These are phyloP conservation scores for Megaptera novaeangliae DNA, from an alignment of 2,113 vertebrate genomes.

Conservation along the genomic window DNA sequence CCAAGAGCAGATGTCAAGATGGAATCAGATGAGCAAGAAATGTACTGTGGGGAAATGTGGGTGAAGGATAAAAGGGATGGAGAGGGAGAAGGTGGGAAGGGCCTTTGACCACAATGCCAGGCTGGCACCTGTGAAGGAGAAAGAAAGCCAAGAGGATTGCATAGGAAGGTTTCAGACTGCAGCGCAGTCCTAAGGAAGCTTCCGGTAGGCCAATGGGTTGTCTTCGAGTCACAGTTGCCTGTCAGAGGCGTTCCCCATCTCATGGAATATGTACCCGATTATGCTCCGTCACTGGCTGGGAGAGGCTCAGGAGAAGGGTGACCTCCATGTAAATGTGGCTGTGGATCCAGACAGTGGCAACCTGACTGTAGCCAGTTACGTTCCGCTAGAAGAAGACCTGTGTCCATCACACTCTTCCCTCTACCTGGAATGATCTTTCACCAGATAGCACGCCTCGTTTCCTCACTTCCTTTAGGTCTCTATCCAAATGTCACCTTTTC, in stretches of 20 bases:
- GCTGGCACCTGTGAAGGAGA: background rate
- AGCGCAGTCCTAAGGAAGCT: background rate
- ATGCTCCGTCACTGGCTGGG: background rate
- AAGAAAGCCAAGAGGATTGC: background rate
- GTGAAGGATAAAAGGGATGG: background rate
- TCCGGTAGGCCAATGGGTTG: background rate
- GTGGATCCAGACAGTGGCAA: background rate
- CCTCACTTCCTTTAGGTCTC: background rate
- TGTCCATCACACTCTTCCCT: background rate
- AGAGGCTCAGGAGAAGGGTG: background rate
- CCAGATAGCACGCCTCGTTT: background rate
- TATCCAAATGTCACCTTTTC: background rate
- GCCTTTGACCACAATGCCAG: background rate
- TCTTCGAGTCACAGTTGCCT: background rate
- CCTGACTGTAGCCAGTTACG: too few species aligned
- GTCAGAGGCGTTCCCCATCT: background rate
- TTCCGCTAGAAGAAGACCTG: background rate
- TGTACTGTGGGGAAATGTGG: background rate
- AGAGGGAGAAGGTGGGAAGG: background rate
- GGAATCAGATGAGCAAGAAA: background rate
- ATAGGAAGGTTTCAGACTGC: background rate
- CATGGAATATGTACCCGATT: background rate
- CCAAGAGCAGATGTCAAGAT: background rate
- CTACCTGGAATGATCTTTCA: background rate
- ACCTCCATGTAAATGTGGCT: background rate